Percentiles rank a stretch among this genome's conserved stretches.
Evolutionary conservation across 2,113 vertebrate genomes (phyloP).

Genomic region (Alligator mississippiensis): DNA sequence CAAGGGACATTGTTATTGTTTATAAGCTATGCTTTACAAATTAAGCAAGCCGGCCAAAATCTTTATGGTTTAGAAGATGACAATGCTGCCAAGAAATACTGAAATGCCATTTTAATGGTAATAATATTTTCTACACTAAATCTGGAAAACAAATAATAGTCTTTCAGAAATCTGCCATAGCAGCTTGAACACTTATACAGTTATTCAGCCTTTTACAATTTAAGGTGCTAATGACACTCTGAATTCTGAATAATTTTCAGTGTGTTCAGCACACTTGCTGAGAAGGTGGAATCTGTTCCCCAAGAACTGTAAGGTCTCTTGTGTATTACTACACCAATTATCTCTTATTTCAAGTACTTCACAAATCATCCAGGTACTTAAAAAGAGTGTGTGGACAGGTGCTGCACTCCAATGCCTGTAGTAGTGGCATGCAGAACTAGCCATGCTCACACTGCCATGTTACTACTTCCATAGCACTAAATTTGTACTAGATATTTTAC

Average conservation of each 20-base stretch:
- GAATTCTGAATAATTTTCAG: constrained; percentile 41
- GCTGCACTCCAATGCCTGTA: neutral
- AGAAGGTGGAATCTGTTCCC: neutral
- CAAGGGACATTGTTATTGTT: constrained; percentile 42
- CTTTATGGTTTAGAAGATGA: constrained; percentile 39
- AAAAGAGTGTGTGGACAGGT: neutral
- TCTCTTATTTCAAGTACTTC: neutral
- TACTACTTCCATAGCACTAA: neutral
- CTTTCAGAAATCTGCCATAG: neutral
- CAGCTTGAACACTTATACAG: constrained; percentile 13
- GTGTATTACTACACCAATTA: neutral
- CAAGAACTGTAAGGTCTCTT: constrained; percentile 15
- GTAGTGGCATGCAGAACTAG: neutral
- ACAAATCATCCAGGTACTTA: neutral
- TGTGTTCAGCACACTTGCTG: neutral
- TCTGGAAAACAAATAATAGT: constrained; percentile 19
- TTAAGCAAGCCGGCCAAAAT: neutral
- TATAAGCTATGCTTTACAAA: constrained; percentile 13
- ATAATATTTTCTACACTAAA: neutral
- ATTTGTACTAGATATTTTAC: neutral
- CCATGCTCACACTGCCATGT: accelerated
- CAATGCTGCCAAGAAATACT: constrained; percentile 14
- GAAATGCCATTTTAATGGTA: constrained; percentile 39
- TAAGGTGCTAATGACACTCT: constrained; percentile 20
- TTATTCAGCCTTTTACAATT: constrained; percentile 23